phyloP scores from a whole-genome alignment of 2,113 vertebrate genomes.

The Sphaerodactylus townsendi region DNA sequence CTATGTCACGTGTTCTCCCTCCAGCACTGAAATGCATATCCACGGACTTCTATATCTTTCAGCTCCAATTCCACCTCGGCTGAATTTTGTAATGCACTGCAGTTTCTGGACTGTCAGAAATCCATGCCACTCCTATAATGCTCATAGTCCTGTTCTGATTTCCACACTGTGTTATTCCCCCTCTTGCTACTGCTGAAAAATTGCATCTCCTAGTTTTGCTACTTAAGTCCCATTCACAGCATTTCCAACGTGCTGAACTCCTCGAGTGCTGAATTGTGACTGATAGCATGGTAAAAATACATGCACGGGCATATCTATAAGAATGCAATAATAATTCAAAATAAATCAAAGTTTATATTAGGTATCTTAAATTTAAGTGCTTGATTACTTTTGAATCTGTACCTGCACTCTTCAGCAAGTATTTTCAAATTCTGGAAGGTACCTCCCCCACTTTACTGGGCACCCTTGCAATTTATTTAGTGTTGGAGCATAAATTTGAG shows the following conservation, averaged over 20 bases:
- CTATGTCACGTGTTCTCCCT: rapidly evolving
- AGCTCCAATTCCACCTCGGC: not conserved
- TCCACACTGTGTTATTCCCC: not conserved
- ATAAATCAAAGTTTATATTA: slow-evolving; percentile 42
- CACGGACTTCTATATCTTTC: not conserved
- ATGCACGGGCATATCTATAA: slow-evolving; percentile 22
- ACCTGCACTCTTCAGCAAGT: slow-evolving; percentile 22
- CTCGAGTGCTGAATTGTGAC: not conserved
- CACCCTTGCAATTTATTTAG: slow-evolving; percentile 44
- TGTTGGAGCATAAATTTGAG: slow-evolving; percentile 48
- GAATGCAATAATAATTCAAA: slow-evolving; percentile 31
- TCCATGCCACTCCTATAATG: not conserved
- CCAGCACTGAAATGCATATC: not conserved
- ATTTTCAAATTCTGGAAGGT: slow-evolving; percentile 30
- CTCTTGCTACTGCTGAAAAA: not conserved
- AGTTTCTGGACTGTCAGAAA: not conserved
- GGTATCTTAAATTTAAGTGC: slow-evolving; percentile 15
- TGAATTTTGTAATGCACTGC: not conserved
- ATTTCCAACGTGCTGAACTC: not conserved
- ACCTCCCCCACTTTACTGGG: slow-evolving; percentile 7
- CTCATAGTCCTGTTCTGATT: not conserved
- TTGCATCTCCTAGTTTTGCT: not conserved
- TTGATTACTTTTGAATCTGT: slow-evolving; percentile 60
- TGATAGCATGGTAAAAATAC: slow-evolving; percentile 40
- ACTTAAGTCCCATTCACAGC: slow-evolving; percentile 7